Percentiles rank a stretch among this genome's conserved stretches.
These are phyloP conservation scores for Pandemis cinnamomeana DNA, from an alignment of 2,888 invertebrate species.

Conservation along the genomic window DNA sequence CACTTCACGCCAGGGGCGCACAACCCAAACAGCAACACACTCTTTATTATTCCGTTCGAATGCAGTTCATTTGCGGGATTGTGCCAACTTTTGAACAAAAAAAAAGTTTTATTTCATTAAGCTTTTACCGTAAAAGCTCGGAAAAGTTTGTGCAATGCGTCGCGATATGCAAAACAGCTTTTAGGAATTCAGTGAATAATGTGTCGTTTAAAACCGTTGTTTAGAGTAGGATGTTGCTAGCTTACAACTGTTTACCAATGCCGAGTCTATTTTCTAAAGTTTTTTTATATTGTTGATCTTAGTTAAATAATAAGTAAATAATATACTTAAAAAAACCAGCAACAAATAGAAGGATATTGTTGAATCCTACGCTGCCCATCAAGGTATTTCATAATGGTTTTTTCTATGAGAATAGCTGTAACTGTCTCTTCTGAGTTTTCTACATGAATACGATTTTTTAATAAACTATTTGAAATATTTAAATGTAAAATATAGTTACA, in stretches of 20 bases:
- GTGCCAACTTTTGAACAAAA: slow-evolving; percentile 23
- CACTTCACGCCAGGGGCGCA: background rate
- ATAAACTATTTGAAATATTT: no score
- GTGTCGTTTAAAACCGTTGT: slow-evolving; percentile 1
- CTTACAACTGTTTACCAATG: background rate
- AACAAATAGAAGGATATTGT: no score
- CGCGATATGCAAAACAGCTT: slow-evolving; percentile 14
- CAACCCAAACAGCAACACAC: slow-evolving; percentile 15
- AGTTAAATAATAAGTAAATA: no score
- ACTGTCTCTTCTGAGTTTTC: no score
- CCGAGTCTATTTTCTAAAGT: background rate
- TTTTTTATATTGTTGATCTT: background rate
- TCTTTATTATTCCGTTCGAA: slow-evolving; percentile 24
- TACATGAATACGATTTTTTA: no score
- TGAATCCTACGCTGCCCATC: no score
- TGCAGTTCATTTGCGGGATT: slow-evolving; percentile 33
- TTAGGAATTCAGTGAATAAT: slow-evolving; percentile 5
- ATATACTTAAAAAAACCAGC: no score
- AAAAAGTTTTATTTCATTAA: slow-evolving; percentile 30
- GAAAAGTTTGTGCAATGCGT: slow-evolving; percentile 24
- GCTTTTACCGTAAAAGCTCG: slow-evolving; percentile 29
- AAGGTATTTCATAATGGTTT: no score
- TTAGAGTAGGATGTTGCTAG: background rate
- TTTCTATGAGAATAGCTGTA: no score
- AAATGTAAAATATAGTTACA: no score